Evolutionary conservation across 2,797 vertebrate genomes (phyloP).

Genomic region (Tadarida brasiliensis): DNA sequence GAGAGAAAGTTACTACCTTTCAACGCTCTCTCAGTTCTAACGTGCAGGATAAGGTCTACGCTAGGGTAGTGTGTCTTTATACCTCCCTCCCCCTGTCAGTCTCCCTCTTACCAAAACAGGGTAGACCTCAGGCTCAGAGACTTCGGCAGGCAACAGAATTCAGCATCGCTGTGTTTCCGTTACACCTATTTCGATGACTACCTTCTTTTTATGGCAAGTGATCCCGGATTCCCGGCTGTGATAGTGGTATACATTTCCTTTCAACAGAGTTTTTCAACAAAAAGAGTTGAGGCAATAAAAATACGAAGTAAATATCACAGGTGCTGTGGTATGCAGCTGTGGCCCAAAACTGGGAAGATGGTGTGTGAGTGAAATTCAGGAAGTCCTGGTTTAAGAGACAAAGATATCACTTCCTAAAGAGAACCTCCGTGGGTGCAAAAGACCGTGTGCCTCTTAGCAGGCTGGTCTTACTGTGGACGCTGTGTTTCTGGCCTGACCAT

Average conservation of each 20-base stretch:
- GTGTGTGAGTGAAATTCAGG: background rate
- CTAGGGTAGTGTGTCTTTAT: background rate
- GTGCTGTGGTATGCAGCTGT: background rate
- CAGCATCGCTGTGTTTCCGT: background rate
- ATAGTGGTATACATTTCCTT: background rate
- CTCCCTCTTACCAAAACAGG: background rate
- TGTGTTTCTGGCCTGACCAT: background rate
- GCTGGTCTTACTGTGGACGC: background rate
- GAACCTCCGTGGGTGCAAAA: background rate
- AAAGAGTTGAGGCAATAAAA: background rate
- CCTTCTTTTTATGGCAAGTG: background rate
- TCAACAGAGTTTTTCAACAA: constrained; percentile 4
- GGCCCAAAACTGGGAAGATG: background rate
- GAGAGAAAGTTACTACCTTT: background rate
- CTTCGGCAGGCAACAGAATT: background rate
- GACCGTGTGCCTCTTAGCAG: background rate
- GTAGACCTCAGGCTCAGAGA: background rate
- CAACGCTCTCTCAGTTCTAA: background rate
- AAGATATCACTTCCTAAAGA: background rate
- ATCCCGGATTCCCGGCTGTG: background rate
- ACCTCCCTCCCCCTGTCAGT: no score
- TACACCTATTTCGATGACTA: background rate
- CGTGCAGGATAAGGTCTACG: background rate
- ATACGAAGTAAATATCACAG: background rate
- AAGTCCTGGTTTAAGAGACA: background rate